Base-by-base conservation (phyloP, 2,888 invertebrate genomes). In the Drosophila paramelanica region DNA sequence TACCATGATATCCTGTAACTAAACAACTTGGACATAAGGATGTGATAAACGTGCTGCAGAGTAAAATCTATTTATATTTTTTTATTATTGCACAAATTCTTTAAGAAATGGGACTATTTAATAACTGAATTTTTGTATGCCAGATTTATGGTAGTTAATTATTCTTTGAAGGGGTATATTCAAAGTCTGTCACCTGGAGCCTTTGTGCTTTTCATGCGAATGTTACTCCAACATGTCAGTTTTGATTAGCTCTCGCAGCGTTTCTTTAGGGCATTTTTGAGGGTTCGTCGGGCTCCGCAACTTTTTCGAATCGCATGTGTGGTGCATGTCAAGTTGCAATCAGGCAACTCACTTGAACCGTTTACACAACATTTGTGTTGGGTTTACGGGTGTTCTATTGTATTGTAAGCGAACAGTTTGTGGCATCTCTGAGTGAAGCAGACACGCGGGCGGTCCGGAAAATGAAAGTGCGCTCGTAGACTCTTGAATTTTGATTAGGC, bases 311-410 rank as follows among this genome's bases (percentile, higher is more conserved):
- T 46, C 33, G 17, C 33, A 31, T 60, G 33, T 53, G 23, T 73
- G 51, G 49, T 61, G 81, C 84, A 88, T 85, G 84, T 85, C 64
- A 59, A 66, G 61, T 43, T 65, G 79, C 85, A 74, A 85, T 85
- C 74, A 85, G 77, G 56, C 67, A 69, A 72, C 50, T 49, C 41
- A 36, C 36, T 36, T 36, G 36, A 57, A 56, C 69, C 58, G 70
- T 87, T 89, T 89, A 77, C 81, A 88, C 75, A 83, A 83, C 75
- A 84, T 88, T 88, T 83, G 81, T 80, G 86, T 86, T 53, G 73
- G 43, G 57, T 47, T 52, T 58, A 58, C 49, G 43, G 49, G 14
- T 17, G 17, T 17, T 17, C 17, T 17, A 17, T 17, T 17, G 17
- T 42, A 53, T 51, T 38, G 27, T 31, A 50, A 23, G 55, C n/a